These are phyloP conservation scores for Heliconius ethilla DNA, from an alignment of 2,888 invertebrate species.

Conservation along the genomic window DNA sequence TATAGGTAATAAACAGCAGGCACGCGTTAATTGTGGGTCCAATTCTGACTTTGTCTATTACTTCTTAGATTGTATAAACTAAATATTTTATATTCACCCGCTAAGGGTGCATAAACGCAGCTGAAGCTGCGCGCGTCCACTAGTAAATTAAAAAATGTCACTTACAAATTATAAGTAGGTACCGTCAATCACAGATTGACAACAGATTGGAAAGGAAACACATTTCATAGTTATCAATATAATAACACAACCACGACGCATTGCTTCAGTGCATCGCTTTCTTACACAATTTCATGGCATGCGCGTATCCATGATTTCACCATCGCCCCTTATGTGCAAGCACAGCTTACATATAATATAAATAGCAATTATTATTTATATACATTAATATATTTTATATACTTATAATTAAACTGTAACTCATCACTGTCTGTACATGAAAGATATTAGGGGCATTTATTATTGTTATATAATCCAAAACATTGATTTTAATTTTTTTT, in stretches of 20 bases:
- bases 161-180: neutral
- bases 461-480: too few relatives aligned
- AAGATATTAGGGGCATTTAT: too few relatives aligned
- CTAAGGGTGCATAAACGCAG: too few relatives aligned
- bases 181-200: neutral
- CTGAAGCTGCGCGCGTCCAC: too few relatives aligned
- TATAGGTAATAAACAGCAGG: too few relatives aligned
- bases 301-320: slow-evolving; percentile 70
- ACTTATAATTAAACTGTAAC: neutral
- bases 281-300: slow-evolving; percentile 76
- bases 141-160: too few relatives aligned
- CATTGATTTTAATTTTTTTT: too few relatives aligned
- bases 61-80: too few relatives aligned
- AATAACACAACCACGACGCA: slow-evolving; percentile 26
- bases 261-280: slow-evolving; percentile 59
- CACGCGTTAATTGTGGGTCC: too few relatives aligned
- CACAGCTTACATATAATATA: slow-evolving; percentile 12
- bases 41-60: too few relatives aligned
- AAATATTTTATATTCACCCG: too few relatives aligned
- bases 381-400: neutral
- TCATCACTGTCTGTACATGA: too few relatives aligned
- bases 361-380: slow-evolving; percentile 1
- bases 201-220: slow-evolving; percentile 22
- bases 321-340: slow-evolving; percentile 45
- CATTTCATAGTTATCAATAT: slow-evolving; percentile 19